Evolutionary conservation across 2,113 vertebrate genomes (phyloP), one percentile per base, ranked within the genome.

Genomic region (Cryptotis parvus): DNA sequence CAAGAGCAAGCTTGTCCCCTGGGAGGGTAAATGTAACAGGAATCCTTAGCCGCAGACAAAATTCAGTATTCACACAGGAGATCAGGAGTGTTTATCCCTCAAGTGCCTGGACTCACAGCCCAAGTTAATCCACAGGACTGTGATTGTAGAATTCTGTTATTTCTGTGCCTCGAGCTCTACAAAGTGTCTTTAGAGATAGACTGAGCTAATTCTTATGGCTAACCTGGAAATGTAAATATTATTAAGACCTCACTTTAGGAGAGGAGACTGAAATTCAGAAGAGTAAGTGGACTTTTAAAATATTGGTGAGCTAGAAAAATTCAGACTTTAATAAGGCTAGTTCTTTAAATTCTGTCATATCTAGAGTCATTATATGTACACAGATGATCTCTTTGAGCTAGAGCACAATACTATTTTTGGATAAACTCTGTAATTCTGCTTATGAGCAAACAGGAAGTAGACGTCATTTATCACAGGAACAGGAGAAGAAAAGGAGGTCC

Each of bases 211-310:
- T 26, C 31, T 63, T 81, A 55, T 10, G 63, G 72, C 39, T 45
- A 58, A 33, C 35, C 15, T 72, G 68, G 33, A 61, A 72, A 76
- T 85, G 81, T 55, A 61, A 91, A 75, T 66, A n/a, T 33, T 35
- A 77, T 35, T 31, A 45, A 26, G n/a, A 84, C 11, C 43, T 18
- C 31, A 12, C 24, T 84, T 55, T 16, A 22, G 37, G 66, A 80
- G 24, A 90, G 43, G 4, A 61, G 66, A 3, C 24, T 1, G n/a
- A 55, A 6, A 20, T 31, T 90, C 45, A 65, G 77, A 75, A 72
- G 3, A 72, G 31, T 35, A 69, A 16, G 20, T 26, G 52, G 55
- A 24, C 70, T 75, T 80, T 84, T 68, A 73, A 45, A 85, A 69
- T 33, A 12, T 45, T 15, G 15, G n/a, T 24, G 6, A 2, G 41